Base-by-base conservation (phyloP, 2,888 invertebrate genomes). In the Morinoia aosen region DNA sequence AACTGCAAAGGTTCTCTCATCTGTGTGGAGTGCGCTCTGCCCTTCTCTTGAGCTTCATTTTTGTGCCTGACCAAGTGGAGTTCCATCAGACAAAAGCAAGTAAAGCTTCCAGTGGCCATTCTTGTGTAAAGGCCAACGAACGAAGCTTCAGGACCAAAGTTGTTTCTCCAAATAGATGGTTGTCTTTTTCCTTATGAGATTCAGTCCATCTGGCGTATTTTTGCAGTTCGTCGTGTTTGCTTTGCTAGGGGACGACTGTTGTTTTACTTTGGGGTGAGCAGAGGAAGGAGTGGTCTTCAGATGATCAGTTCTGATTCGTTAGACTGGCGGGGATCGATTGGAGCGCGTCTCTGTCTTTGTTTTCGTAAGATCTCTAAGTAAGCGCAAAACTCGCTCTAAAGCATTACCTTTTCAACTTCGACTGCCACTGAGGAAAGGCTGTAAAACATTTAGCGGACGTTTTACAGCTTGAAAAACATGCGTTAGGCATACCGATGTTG, bases 181-280 rank as follows among this genome's bases (percentile, higher is more conserved):
- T 93, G 93, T 93, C 93, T 93, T 93, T 93, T 93, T 93, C 93
- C 93, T 93, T 93, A 93, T 93, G 93, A 93, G 93, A 93, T 93
- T 93, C 93, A 93, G 93, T 93, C 93, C 93, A 93, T 93, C 93
- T 93, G 93, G 93, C 93, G 93, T 93, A 93, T 93, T 93, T 93
- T 93, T 93, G 93, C 93, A 93, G 57, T 33, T 56, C 93, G 56
- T 57, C 93, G 48, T 93, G 93, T 93, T 93, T 93, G 93, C 57
- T 93, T 93, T 93, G 93, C 93, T 57, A 57, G 93, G 57, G 93
- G 93, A 93, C 93, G 93, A 93, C 93, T 93, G 93, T 93, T 93
- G 93, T 93, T 93, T 93, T 93, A 93, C 93, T 93, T 93, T 93
- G 93, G 93, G 93, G 93, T 93, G 93, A 93, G 93, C 93, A 93